Evolutionary conservation across 2,113 vertebrate genomes (phyloP).

Genomic region (Chamaea fasciata): DNA sequence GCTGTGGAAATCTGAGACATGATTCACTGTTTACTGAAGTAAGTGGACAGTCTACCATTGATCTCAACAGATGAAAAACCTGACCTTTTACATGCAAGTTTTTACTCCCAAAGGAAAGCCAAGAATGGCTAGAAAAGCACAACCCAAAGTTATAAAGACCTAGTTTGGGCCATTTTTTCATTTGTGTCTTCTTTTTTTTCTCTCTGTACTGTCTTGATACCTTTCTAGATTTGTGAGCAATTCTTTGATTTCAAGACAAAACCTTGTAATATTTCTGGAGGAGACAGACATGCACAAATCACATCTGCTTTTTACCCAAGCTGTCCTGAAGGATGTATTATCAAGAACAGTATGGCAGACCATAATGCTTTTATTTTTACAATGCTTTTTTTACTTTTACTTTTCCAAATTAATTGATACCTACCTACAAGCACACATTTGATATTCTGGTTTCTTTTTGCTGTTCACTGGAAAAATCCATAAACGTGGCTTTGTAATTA

Average conservation of each 20-base stretch:
- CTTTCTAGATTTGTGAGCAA: background rate
- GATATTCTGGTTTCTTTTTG: background rate
- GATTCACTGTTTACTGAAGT: background rate
- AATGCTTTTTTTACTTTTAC: background rate
- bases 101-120: background rate
- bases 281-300: background rate
- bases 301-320: background rate
- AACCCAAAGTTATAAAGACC: background rate
- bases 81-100: background rate
- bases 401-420: background rate
- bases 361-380: background rate
- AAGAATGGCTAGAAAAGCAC: background rate
- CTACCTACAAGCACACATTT: background rate
- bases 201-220: background rate
- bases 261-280: background rate
- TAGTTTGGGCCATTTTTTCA: background rate
- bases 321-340: background rate
- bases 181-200: rapidly evolving
- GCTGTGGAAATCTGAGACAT: background rate
- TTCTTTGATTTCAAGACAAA: background rate
- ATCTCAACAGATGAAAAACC: background rate
- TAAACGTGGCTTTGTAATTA: background rate
- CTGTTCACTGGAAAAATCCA: background rate
- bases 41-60: background rate
- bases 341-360: background rate